Base-by-base conservation (phyloP, 2,797 vertebrate species). In the Sebastes oblongus region DNA sequence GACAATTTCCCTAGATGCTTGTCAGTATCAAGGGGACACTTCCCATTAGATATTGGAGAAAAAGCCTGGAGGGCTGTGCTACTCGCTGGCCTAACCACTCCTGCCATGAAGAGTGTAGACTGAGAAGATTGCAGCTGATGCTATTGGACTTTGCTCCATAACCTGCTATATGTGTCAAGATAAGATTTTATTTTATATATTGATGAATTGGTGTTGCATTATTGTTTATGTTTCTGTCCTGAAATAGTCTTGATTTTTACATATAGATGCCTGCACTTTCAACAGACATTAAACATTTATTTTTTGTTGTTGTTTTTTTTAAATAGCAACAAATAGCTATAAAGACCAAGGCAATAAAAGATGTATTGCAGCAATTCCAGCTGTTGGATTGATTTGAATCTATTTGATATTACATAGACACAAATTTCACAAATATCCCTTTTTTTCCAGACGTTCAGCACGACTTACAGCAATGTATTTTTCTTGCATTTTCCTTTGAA, bases 1-100 rank as follows among this genome's bases (percentile, higher is more conserved):
- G 24, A 50, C 24, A 36, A 34, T 79, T 70, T 77, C 61, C 46
- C 66, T 72, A 75, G 59, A 74, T 32, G 25, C 36, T 61, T 72
- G 30, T 36, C 39, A 60, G 27, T 4, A 61, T 71, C 20, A 65
- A 20, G 30, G 39, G 27, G 39, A 27, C 12, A 22, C 24, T 8
- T 52, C 52, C 66, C 9, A 62, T 70, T 66, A 62, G 13, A 59
- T 30, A 58, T 13, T 55, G 36, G 67, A 82, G 42, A 72, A 70
- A 18, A 67, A 54, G 14, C 20, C 8, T 61, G 34, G 14, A 66
- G 61, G 52, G 25, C 12, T 46, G 58, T 62, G 25, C 13, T 52
- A 4, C 18, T 78, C 9, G 2, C 58, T 66, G 46, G 52, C 20
- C 22, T 58, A 50, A 79, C 79, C 70, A 39, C 20, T 52, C 29